Percentiles rank a stretch among this genome's conserved stretches.
Conservation (phyloP, 2,888 invertebrate species). For the Hyalella azteca region DNA sequence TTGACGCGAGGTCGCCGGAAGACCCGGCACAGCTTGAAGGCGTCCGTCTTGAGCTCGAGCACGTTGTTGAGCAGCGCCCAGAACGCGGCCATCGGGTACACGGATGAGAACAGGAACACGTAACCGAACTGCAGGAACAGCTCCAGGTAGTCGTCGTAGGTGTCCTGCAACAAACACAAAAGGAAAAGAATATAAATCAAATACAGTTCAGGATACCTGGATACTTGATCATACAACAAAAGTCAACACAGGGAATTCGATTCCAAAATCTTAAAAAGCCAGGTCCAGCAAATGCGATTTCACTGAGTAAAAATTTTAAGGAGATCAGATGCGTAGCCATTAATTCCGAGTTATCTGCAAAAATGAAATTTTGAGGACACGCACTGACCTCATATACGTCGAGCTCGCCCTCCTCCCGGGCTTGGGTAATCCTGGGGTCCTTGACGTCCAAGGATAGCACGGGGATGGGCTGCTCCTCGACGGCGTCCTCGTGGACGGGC, state of each 20-base stretch:
- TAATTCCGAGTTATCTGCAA: too few relatives aligned
- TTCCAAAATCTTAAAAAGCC: too few relatives aligned
- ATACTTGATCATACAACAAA: too few relatives aligned
- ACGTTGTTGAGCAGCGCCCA: constrained; percentile 77
- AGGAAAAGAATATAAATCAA: too few relatives aligned
- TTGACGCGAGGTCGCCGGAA: constrained; percentile 73
- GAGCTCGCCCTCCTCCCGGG: constrained; percentile 70
- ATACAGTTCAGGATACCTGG: too few relatives aligned
- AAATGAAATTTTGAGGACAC: too few relatives aligned
- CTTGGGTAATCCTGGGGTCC: constrained; percentile 66
- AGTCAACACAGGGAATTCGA: too few relatives aligned
- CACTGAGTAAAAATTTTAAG: too few relatives aligned
- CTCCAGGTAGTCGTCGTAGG: constrained; percentile 79
- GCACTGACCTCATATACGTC: constrained; percentile 72
- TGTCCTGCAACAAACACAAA: constrained; percentile 69
- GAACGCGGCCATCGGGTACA: constrained; percentile 77
- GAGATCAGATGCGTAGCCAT: too few relatives aligned
- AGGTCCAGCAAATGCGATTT: too few relatives aligned
- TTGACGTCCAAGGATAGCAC: constrained; percentile 63
- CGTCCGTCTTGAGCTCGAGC: constrained; percentile 76
- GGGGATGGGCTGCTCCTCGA: constrained; percentile 58
- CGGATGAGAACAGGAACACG: constrained; percentile 78
- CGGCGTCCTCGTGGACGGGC: constrained; percentile 42
- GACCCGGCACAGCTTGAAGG: constrained; percentile 75
- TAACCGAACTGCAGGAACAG: constrained; percentile 81